A percentile compares a stretch with the other conserved stretches of the same genome.
phyloP scores from a whole-genome alignment of 2,797 vertebrate species.

The Cyprinodon diabolis region DNA sequence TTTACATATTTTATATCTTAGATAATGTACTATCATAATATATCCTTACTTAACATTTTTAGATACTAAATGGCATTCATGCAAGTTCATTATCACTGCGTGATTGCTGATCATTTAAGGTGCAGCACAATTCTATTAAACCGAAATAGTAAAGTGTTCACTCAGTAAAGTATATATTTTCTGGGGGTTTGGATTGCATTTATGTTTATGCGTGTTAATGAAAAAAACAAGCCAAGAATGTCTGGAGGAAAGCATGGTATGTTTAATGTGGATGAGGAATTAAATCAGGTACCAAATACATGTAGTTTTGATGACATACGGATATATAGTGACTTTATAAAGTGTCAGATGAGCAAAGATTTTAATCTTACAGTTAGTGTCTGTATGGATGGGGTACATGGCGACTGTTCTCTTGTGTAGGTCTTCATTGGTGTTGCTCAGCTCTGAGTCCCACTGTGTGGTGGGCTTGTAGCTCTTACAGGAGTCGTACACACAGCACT shows the following conservation, averaged over 20 bases:
- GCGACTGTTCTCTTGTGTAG: slow-evolving; percentile 83
- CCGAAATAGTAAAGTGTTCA: slow-evolving; percentile 33
- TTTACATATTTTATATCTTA: slow-evolving; percentile 1
- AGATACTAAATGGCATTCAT: slow-evolving; percentile 28
- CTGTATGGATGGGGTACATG: slow-evolving; percentile 83
- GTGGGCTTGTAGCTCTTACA: slow-evolving; percentile 85
- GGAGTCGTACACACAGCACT: slow-evolving; percentile 91
- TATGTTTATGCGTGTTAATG: slow-evolving; percentile 43
- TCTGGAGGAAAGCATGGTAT: slow-evolving; percentile 39
- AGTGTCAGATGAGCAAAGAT: neutral
- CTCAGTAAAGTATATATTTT: slow-evolving; percentile 10
- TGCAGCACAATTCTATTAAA: slow-evolving; percentile 58
- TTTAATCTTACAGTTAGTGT: slow-evolving; percentile 86
- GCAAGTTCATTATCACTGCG: slow-evolving; percentile 26
- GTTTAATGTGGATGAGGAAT: slow-evolving; percentile 27
- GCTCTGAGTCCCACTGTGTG: slow-evolving; percentile 84
- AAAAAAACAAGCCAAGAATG: slow-evolving; percentile 13
- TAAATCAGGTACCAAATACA: slow-evolving; percentile 54
- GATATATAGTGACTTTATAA: slow-evolving; percentile 50
- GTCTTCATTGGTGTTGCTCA: slow-evolving; percentile 83
- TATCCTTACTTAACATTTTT: slow-evolving; percentile 8
- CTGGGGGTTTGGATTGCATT: slow-evolving; percentile 45
- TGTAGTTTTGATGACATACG: slow-evolving; percentile 53
- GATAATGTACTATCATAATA: slow-evolving; percentile 3
- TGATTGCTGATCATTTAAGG: slow-evolving; percentile 49